phyloP scores from a whole-genome alignment of 2,888 invertebrate species.

The Drosophila suboccidentalis region DNA sequence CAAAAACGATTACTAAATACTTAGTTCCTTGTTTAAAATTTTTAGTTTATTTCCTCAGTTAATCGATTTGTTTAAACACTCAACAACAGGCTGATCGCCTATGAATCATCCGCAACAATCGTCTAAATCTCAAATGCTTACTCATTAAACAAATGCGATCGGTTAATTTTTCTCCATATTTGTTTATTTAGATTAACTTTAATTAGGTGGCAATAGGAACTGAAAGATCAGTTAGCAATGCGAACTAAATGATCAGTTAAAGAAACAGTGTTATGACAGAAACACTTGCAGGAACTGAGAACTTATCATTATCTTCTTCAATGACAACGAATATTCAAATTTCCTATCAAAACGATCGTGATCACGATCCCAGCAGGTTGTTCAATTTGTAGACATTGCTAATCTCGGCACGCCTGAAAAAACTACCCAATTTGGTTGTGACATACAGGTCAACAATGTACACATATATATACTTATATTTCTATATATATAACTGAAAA shows the following conservation, averaged over 20 bases:
- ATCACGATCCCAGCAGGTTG: conserved; percentile 22
- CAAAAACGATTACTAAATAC: conserved; percentile 31
- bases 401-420: conserved; percentile 31
- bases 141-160: conserved; percentile 35
- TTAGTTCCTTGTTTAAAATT: conserved; percentile 42
- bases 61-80: conserved; percentile 28
- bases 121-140: conserved; percentile 24
- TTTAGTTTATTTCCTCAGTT: conserved; percentile 35
- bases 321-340: neutral
- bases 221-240: conserved; percentile 15
- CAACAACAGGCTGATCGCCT: conserved; percentile 32
- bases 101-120: conserved; percentile 42
- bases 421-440: conserved; percentile 41
- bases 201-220: conserved; percentile 17
- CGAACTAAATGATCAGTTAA: conserved; percentile 14
- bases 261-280: neutral
- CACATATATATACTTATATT: conserved; percentile 13
- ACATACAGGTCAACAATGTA: conserved; percentile 38
- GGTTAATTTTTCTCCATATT: conserved; percentile 12
- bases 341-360: conserved; percentile 5
- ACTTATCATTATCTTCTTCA: neutral
- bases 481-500: conserved; percentile 12
- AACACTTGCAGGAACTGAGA: conserved; percentile 2
- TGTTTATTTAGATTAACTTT: conserved; percentile 41
- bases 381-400: conserved; percentile 35